phyloP scores from a whole-genome alignment of 2,113 vertebrate genomes.

The Oryzias curvinotus region DNA sequence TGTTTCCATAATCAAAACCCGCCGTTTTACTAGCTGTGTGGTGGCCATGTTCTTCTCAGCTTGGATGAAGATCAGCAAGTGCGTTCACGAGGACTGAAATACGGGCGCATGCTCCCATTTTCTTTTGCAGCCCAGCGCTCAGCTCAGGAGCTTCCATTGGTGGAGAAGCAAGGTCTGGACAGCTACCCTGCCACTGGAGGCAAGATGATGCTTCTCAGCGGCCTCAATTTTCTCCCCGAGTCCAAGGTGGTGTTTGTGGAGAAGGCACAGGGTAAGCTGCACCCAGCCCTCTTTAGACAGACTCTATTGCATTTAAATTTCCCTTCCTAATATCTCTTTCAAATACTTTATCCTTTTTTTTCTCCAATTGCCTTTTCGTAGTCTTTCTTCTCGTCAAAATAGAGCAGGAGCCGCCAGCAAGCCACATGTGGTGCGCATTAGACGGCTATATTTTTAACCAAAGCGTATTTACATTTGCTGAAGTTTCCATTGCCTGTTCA shows the following conservation, averaged over 20 bases:
- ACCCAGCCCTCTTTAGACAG: slow-evolving; percentile 5
- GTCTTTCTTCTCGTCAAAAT: slow-evolving; percentile 77
- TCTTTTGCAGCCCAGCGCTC: slow-evolving; percentile 87
- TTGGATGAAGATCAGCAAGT: slow-evolving; percentile 42
- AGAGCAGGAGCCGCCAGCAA: slow-evolving; percentile 71
- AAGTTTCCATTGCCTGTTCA: slow-evolving; percentile 83
- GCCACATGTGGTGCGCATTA: slow-evolving; percentile 81
- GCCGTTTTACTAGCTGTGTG: slow-evolving; percentile 44
- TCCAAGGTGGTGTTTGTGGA: slow-evolving; percentile 98
- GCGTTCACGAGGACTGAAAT: slow-evolving; percentile 17
- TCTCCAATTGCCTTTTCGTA: slow-evolving; percentile 41
- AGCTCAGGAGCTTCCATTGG: slow-evolving; percentile 95
- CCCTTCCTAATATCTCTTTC: slow-evolving; percentile 41
- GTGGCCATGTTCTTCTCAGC: slow-evolving; percentile 25
- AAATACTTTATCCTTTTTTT: slow-evolving; percentile 31
- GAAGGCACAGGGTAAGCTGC: slow-evolving; percentile 90
- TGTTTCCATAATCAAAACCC: slow-evolving; percentile 44
- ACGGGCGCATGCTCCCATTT: slow-evolving; percentile 8
- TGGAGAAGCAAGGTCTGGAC: slow-evolving; percentile 93
- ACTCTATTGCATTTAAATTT: slow-evolving; percentile 40
- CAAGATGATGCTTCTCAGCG: slow-evolving; percentile 90
- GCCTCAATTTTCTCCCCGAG: slow-evolving; percentile 95
- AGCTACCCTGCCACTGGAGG: slow-evolving; percentile 88
- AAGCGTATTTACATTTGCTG: slow-evolving; percentile 82
- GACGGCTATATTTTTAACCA: slow-evolving; percentile 82